Conservation (phyloP, 2,888 invertebrate genomes). For the Hipparchia sbordonii region DNA sequence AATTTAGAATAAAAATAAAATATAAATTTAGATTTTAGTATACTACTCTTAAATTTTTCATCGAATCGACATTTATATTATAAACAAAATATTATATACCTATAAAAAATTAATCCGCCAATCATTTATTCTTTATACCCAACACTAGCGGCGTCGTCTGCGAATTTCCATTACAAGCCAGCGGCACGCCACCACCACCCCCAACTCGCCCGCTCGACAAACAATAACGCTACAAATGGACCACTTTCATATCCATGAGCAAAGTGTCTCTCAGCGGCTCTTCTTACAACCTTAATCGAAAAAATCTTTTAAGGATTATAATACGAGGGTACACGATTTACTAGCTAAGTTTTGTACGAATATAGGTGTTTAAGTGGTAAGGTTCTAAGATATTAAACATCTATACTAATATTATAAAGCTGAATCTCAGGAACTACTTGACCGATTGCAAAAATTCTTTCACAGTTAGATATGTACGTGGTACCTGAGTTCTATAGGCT, state of each 20-base stretch:
- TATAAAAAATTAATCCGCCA: conserved; percentile 19
- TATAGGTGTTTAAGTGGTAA: conserved; percentile 1
- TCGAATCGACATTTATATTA: background rate
- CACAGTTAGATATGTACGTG: too few relatives aligned
- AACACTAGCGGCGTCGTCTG: conserved; percentile 54
- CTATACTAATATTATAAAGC: too few relatives aligned
- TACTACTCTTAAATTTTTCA: too few relatives aligned
- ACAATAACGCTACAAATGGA: conserved; percentile 44
- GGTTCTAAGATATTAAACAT: background rate
- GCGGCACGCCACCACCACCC: conserved; percentile 49
- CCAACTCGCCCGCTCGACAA: conserved; percentile 48
- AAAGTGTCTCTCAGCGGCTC: conserved; percentile 39
- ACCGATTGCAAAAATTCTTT: too few relatives aligned
- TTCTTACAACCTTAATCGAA: conserved; percentile 32
- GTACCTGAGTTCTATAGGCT: too few relatives aligned
- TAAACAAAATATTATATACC: background rate
- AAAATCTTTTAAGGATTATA: conserved; percentile 22
- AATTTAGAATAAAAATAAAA: too few relatives aligned
- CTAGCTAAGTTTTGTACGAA: background rate
- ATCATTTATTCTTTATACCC: conserved; percentile 40
- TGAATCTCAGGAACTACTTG: too few relatives aligned
- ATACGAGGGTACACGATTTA: background rate
- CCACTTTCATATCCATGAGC: conserved; percentile 43
- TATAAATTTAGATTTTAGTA: too few relatives aligned
- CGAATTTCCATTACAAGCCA: conserved; percentile 67